Evolutionary conservation across 1,140 invertebrate species (phyloP).

Genomic region (Drosophila lini): DNA sequence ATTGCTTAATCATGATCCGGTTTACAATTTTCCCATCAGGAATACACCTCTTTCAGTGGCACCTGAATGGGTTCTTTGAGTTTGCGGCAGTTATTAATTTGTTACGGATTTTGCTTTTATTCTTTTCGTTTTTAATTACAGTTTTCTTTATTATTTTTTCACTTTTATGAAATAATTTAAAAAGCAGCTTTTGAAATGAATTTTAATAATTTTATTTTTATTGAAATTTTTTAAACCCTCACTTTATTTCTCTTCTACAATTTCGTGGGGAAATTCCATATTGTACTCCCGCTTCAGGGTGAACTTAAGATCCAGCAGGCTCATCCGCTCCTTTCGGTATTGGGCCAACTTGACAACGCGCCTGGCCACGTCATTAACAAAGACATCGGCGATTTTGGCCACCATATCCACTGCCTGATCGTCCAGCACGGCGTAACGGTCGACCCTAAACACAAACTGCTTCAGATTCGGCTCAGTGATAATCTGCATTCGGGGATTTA

Average conservation of each 20-base stretch:
- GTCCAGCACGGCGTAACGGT: slow-evolving; percentile 30
- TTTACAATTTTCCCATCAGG: slow-evolving; percentile 14
- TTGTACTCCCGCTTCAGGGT: slow-evolving; percentile 57
- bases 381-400: slow-evolving; percentile 38
- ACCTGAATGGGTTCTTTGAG: slow-evolving; percentile 13
- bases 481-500: slow-evolving; percentile 14
- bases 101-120: neutral
- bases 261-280: slow-evolving; percentile 48
- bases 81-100: neutral
- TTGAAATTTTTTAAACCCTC: neutral
- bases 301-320: slow-evolving; percentile 47
- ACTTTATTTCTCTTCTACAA: neutral
- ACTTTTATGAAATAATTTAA: neutral
- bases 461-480: slow-evolving; percentile 30
- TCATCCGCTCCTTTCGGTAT: slow-evolving; percentile 16
- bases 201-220: neutral
- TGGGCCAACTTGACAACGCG: slow-evolving; percentile 42
- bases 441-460: slow-evolving; percentile 42
- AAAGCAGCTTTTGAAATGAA: neutral
- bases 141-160: neutral
- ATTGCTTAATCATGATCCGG: slow-evolving; percentile 51
- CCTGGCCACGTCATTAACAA: slow-evolving; percentile 42
- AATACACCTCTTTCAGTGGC: neutral
- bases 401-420: slow-evolving; percentile 53
- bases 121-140: neutral